A percentile compares a stretch with the other conserved stretches of the same genome.
phyloP scores from a whole-genome alignment of 1,140 invertebrate species.

The Hylaeus volcanicus region DNA sequence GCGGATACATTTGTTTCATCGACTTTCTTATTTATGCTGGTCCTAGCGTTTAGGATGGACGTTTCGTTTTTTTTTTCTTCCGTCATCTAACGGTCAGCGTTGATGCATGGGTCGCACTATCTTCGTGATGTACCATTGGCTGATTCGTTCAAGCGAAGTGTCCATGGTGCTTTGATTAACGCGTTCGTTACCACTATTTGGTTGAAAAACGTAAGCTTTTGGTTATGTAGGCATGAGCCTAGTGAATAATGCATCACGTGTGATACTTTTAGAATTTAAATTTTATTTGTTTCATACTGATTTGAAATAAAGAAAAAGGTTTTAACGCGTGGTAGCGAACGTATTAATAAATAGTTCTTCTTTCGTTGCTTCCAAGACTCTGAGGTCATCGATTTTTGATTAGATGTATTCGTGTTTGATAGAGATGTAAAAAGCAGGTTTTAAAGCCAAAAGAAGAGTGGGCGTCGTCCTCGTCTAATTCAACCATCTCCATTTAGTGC shows the following conservation, averaged over 20 bases:
- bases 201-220: too few species aligned
- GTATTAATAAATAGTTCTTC: too few species aligned
- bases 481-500: neutral
- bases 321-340: too few species aligned
- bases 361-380: too few species aligned
- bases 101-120: conserved; percentile 20
- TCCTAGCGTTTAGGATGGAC: neutral
- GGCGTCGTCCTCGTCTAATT: neutral
- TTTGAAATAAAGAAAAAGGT: too few species aligned
- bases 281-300: too few species aligned
- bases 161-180: too few species aligned
- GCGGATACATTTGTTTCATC: conserved; percentile 41
- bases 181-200: too few species aligned
- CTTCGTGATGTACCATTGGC: neutral
- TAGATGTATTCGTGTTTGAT: neutral
- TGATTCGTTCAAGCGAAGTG: neutral
- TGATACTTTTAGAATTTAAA: too few species aligned
- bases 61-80: neutral
- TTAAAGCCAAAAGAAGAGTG: neutral
- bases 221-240: too few species aligned
- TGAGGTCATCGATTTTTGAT: too few species aligned
- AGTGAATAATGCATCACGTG: too few species aligned
- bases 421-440: neutral
- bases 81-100: neutral
- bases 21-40: conserved; percentile 7